These are phyloP conservation scores for Furcula furcula DNA, from an alignment of 2,888 invertebrate species.

Conservation along the genomic window DNA sequence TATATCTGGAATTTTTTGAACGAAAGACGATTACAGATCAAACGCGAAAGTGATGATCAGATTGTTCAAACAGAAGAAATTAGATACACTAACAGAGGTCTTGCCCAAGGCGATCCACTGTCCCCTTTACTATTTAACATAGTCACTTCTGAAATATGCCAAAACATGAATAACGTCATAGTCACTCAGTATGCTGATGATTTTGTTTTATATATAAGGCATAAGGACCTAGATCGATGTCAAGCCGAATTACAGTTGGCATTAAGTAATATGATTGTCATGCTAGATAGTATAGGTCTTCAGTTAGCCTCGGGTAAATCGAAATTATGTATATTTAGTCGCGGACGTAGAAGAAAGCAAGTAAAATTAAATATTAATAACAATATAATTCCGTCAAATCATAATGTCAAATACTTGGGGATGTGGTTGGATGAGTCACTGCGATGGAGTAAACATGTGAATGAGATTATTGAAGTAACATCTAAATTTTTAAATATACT, in stretches of 20 bases:
- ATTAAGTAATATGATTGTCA: neutral
- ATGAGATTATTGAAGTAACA: neutral
- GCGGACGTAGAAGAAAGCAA: neutral
- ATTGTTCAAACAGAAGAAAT: too few species aligned
- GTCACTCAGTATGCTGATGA: neutral
- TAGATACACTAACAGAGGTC: neutral
- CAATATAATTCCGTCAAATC: too few species aligned
- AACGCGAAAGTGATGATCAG: neutral
- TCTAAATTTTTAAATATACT: neutral
- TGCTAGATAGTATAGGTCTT: neutral
- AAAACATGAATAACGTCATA: neutral
- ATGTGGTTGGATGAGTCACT: neutral
- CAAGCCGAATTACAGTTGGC: neutral
- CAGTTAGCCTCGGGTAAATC: neutral
- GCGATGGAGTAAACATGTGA: neutral
- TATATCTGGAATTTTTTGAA: slow-evolving; percentile 17
- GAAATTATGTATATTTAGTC: neutral
- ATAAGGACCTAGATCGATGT: neutral
- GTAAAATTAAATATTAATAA: neutral
- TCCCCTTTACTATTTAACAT: neutral
- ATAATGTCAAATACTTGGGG: neutral
- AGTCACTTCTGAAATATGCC: neutral
- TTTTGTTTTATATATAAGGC: neutral
- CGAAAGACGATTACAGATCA: neutral
- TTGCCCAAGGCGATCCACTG: neutral